Conservation (phyloP, 2,113 vertebrate genomes). For the Thinocorus orbignyianus region DNA sequence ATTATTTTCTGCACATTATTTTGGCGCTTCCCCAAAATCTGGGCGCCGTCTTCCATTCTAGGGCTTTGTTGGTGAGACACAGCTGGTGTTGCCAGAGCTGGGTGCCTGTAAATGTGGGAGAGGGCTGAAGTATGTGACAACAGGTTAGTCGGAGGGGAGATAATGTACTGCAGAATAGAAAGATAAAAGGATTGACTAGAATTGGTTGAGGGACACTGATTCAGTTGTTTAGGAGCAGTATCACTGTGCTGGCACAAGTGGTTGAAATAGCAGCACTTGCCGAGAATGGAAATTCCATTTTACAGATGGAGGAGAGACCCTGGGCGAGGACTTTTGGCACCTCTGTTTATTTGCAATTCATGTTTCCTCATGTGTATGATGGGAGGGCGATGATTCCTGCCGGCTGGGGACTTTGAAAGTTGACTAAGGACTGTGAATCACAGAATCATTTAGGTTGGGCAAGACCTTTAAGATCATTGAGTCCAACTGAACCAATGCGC, state of each 20-base stretch:
- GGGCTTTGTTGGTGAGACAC: background rate
- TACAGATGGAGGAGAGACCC: background rate
- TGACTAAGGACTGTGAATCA: background rate
- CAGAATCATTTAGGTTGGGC: background rate
- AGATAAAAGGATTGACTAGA: background rate
- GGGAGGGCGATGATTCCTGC: background rate
- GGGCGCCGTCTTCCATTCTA: background rate
- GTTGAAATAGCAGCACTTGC: background rate
- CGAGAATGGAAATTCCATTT: background rate
- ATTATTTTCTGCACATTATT: background rate
- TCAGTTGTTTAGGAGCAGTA: background rate
- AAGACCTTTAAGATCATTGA: background rate
- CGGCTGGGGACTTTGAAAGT: background rate
- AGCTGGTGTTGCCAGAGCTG: background rate
- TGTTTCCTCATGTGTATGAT: background rate
- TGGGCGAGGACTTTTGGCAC: background rate
- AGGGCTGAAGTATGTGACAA: background rate
- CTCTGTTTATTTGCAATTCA: background rate
- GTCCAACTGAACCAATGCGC: background rate
- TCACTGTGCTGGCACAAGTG: background rate
- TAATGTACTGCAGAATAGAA: background rate
- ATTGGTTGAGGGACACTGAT: fast-evolving
- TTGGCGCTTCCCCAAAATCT: background rate
- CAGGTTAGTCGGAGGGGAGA: background rate
- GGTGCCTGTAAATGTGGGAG: fast-evolving